Evolutionary conservation across 2,888 invertebrate genomes (phyloP).

Genomic region (Drosophila diplacantha): DNA sequence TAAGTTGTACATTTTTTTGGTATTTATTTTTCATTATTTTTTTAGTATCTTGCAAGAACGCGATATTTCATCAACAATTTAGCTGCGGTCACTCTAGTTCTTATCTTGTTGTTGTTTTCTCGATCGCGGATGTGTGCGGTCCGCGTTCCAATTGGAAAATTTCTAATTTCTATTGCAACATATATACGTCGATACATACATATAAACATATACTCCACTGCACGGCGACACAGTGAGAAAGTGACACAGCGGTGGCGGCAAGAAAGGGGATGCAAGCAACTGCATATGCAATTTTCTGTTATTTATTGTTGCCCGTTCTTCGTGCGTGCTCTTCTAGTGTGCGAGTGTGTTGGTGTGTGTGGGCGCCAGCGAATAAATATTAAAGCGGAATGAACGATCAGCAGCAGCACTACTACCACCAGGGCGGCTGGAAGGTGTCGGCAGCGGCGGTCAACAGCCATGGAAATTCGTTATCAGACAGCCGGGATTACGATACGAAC

Average conservation of each 20-base stretch:
- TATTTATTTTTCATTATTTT: background rate
- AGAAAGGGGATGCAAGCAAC: slow-evolving; percentile 26
- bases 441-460: slow-evolving; percentile 37
- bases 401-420: slow-evolving; percentile 25
- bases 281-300: slow-evolving; percentile 50
- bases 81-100: slow-evolving; percentile 8
- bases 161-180: slow-evolving; percentile 57
- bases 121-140: slow-evolving; percentile 43
- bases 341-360: slow-evolving; percentile 21
- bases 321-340: slow-evolving; percentile 8
- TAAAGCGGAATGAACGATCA: slow-evolving; percentile 59
- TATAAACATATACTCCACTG: slow-evolving; percentile 33
- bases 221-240: slow-evolving; percentile 22
- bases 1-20: no score
- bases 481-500: slow-evolving; percentile 68
- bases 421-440: slow-evolving; percentile 46
- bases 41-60: background rate
- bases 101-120: slow-evolving; percentile 54
- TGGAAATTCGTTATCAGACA: slow-evolving; percentile 67
- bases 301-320: slow-evolving; percentile 10
- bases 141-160: slow-evolving; percentile 42
- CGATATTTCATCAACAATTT: background rate
- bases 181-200: slow-evolving; percentile 24
- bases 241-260: slow-evolving; percentile 42
- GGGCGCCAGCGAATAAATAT: slow-evolving; percentile 41